Evolutionary conservation across 2,113 vertebrate genomes (phyloP), one percentile per base, ranked within the genome.

Genomic region (Saccopteryx leptura): DNA sequence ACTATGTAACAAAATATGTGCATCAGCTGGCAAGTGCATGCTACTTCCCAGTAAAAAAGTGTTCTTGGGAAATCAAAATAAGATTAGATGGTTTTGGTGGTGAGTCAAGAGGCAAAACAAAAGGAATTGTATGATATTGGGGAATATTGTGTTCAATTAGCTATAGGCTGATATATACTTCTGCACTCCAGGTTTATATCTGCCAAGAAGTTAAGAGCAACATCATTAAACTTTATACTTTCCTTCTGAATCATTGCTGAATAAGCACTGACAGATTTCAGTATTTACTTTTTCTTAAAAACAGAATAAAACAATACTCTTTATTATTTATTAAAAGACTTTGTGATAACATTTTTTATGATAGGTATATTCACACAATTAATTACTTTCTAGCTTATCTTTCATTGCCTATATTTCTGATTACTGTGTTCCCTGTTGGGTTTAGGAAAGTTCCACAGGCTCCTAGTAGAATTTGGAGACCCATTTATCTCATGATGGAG

Each of bases 1-100:
- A 2, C 56, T 90, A 1, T 94, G 88, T 88, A 95, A 90, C 11
- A 48, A 63, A 82, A 95, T 90, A 88, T 50, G 82, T 60, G 33
- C 18, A 71, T 90, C 80, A 79, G 58, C 72, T 90, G 80, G 33
- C 28, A 88, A 97, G 9, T 81, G 54, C 14, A 28, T 10, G 11
- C 19, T 85, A 26, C 69, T 95, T 90, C 84, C 69, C 26, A 94
- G 52, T 84, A 14, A 82, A 71, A 78, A 48, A 23, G 61, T 90
- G 46, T 95, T 94, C 71, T 82, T 93, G 52, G 65, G 48, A 96
- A 90, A 74, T 93, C 8, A 69, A 76, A 97, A 19, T 91, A 71
- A 85, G 52, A 90, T 90, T n/a, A 80, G 75, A 92, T 24, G 8
- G 1, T n/a, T 58, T 75, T 46, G 39, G 31, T 90, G 28, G 13